Conservation (phyloP, 2,113 vertebrate genomes). For the Ptilonorhynchus violaceus region DNA sequence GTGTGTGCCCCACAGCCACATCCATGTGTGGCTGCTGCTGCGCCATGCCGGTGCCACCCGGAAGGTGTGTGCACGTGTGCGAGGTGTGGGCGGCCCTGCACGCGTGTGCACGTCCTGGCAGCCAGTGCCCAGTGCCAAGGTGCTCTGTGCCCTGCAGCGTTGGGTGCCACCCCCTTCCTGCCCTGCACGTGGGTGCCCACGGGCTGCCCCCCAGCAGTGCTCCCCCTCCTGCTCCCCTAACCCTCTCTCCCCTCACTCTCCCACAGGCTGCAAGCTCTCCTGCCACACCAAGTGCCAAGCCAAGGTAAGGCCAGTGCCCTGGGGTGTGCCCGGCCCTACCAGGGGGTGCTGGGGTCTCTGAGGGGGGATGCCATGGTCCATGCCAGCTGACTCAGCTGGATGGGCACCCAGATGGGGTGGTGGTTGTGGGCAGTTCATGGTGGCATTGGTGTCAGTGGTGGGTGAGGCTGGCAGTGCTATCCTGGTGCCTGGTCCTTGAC, state of each 20-base stretch:
- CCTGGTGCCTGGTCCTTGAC: not conserved
- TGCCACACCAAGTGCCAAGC: constrained; percentile 59
- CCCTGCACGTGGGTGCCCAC: fast-evolving
- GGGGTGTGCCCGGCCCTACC: fast-evolving
- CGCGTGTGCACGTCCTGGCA: fast-evolving
- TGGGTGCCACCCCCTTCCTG: not conserved
- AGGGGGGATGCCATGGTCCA: not conserved
- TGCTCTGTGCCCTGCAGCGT: fast-evolving
- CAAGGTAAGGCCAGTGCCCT: constrained; percentile 6
- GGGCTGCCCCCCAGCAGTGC: fast-evolving
- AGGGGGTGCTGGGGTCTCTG: fast-evolving
- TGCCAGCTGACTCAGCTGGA: not conserved
- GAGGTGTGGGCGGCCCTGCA: fast-evolving
- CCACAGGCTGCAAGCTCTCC: constrained; percentile 52
- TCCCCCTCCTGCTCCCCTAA: not conserved
- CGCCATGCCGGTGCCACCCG: fast-evolving
- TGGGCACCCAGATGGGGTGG: not conserved
- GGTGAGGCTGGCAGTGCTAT: not conserved
- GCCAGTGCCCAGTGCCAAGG: not conserved
- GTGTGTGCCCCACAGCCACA: fast-evolving
- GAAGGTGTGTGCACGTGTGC: fast-evolving
- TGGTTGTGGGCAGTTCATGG: not conserved
- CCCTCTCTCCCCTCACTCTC: not conserved
- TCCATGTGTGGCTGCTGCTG: not conserved
- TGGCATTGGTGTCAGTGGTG: not conserved